These are phyloP conservation scores for Drosophila austrosaltans DNA, from an alignment of 2,888 invertebrate genomes.

Conservation along the genomic window DNA sequence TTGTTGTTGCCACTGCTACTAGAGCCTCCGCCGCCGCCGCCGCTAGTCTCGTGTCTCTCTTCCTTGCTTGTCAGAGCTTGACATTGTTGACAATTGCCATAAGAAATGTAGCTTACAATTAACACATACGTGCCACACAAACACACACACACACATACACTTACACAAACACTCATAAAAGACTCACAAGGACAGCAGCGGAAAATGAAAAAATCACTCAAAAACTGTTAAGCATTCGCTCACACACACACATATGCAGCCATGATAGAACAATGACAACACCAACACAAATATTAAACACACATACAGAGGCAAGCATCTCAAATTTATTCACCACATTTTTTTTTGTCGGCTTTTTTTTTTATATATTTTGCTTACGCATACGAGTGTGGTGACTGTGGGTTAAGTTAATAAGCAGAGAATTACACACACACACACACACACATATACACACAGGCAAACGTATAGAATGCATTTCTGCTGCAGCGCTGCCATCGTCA, in stretches of 20 bases:
- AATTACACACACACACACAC: conserved; percentile 38
- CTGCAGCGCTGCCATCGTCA: conserved; percentile 64
- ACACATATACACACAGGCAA: conserved; percentile 30
- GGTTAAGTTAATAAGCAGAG: conserved; percentile 45
- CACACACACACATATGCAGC: conserved; percentile 36
- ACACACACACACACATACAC: conserved; percentile 24
- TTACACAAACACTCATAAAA: background rate
- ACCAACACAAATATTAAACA: conserved; percentile 30
- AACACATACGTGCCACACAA: conserved; percentile 31
- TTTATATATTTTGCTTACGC: conserved; percentile 56
- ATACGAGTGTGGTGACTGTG: conserved; percentile 47
- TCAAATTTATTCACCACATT: conserved; percentile 74
- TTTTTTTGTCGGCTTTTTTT: conserved; percentile 64
- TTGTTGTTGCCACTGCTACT: conserved; percentile 21
- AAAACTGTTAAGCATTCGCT: conserved; percentile 44
- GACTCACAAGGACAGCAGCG: conserved; percentile 1
- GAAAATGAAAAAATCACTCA: conserved; percentile 62
- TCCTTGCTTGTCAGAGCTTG: conserved; percentile 30
- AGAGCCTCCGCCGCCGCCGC: background rate
- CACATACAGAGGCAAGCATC: conserved; percentile 38
- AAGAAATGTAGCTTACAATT: conserved; percentile 66
- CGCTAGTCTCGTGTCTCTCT: conserved; percentile 24
- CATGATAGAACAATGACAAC: conserved; percentile 60
- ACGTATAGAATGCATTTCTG: conserved; percentile 58
- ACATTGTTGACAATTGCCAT: conserved; percentile 70